Base-by-base conservation (phyloP, 1,140 invertebrate genomes). In the Eurosta solidaginis region DNA sequence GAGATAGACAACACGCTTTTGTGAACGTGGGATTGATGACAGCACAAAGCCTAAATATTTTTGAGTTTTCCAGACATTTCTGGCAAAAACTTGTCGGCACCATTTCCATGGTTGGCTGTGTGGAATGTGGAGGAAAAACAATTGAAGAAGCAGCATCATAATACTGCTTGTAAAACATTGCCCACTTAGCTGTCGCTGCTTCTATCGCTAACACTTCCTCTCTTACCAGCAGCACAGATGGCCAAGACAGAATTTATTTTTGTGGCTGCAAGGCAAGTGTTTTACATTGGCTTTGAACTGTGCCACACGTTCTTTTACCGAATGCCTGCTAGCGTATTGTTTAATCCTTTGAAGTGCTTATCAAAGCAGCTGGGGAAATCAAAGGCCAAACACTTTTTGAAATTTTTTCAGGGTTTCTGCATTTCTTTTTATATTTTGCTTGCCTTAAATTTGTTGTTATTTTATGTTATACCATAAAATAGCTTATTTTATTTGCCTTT, bases 271-370 rank as follows among this genome's bases (percentile, higher is more conserved):
- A 22, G 20, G 73, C 42, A 68, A 68, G 59, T 68, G 17, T 20
- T 20, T 68, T 68, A n/a, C 27, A 40, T 36, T 36, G 14, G 33
- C 12, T 36, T 27, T 47, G 7, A 47, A 47, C 45, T 47, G 14
- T 1, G 29, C 54, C 40, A n/a, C 54, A 14, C 12, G 0, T n/a
- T 7, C 59, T 47, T 3, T 33, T n/a, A 49, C n/a, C 59, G 2
- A 1, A 27, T 14, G 73, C 42, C 3, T 3, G 20, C 14, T 12
- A 27, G 73, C 73, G 25, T 74, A 29, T 45, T 74, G 52, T 47
- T 74, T 74, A 74, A 74, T 74, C 73, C 73, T 74, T 74, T 74
- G 42, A 74, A 44, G 73, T 74, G 40, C 44, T n/a, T 74, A 47
- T 45, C 44, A 74, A 45, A 47, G 27, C 33, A 68, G 36, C 33